Conservation (phyloP, 1,140 invertebrate genomes). For the Platorchestia sp. region DNA sequence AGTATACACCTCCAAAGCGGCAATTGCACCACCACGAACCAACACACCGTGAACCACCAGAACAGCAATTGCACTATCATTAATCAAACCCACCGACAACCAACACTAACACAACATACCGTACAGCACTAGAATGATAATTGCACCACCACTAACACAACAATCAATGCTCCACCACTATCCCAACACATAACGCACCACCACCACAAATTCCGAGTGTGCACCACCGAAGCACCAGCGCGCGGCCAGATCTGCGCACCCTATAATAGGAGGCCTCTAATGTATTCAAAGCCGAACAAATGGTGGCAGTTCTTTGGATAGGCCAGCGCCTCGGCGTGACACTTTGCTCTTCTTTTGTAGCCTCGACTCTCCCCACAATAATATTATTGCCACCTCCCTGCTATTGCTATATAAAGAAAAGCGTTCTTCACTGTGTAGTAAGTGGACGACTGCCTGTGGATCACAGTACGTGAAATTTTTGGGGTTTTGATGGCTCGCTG, state of each 20-base stretch:
- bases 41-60: no score
- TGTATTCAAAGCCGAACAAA: constrained; percentile 25
- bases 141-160: no score
- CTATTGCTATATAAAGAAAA: background rate
- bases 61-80: no score
- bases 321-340: background rate
- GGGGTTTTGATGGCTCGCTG: background rate
- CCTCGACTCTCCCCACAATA: background rate
- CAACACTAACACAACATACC: no score
- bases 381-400: background rate
- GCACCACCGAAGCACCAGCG: background rate
- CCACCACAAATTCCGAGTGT: background rate
- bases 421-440: background rate
- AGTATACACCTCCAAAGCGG: background rate
- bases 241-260: background rate
- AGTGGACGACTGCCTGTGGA: background rate
- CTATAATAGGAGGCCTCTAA: background rate
- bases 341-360: background rate
- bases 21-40: no score
- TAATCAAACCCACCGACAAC: no score
- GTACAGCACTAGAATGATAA: no score
- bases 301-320: constrained; percentile 16
- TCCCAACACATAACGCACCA: background rate
- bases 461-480: background rate
- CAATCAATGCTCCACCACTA: background rate